Percentiles rank a stretch among this genome's conserved stretches.
These are phyloP conservation scores for Batillaria attramentaria DNA, from an alignment of 1,140 invertebrate genomes.

Conservation along the genomic window DNA sequence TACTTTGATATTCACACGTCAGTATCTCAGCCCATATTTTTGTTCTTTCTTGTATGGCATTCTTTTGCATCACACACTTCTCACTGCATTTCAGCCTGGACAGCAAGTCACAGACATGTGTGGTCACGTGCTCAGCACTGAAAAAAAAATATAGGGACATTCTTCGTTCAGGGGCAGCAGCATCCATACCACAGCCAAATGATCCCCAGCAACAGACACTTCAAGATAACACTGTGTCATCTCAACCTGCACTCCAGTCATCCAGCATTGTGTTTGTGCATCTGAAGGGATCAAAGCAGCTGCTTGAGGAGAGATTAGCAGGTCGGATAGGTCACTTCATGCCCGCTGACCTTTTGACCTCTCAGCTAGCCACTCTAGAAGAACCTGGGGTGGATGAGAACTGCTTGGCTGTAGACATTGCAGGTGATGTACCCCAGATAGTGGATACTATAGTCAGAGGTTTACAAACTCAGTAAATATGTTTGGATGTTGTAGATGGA, in stretches of 20 bases:
- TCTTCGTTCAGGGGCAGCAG: conserved; percentile 37
- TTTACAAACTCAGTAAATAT: background rate
- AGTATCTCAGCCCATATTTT: background rate
- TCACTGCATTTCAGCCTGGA: conserved; percentile 40
- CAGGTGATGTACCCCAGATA: conserved; percentile 30
- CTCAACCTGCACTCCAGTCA: too few relatives aligned
- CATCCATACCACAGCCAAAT: too few relatives aligned
- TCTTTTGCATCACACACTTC: too few relatives aligned
- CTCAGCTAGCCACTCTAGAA: conserved; percentile 55
- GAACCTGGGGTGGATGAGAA: conserved; percentile 42
- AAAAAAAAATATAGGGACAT: conserved; percentile 54
- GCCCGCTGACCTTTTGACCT: conserved; percentile 49
- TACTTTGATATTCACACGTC: background rate
- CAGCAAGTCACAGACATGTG: conserved; percentile 32
- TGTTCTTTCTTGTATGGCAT: background rate
- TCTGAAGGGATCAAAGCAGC: conserved; percentile 43
- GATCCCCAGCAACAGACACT: background rate
- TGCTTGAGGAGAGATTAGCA: conserved; percentile 38
- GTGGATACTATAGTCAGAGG: conserved; percentile 17
- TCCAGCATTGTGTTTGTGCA: conserved; percentile 44
- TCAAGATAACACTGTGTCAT: background rate
- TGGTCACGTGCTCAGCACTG: conserved; percentile 60
- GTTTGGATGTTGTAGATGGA: background rate
- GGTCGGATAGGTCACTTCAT: conserved; percentile 56
- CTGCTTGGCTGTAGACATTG: conserved; percentile 40